Percentiles rank a stretch among this genome's conserved stretches.
Evolutionary conservation across 2,797 vertebrate species (phyloP).

Genomic region (Alauda arvensis): DNA sequence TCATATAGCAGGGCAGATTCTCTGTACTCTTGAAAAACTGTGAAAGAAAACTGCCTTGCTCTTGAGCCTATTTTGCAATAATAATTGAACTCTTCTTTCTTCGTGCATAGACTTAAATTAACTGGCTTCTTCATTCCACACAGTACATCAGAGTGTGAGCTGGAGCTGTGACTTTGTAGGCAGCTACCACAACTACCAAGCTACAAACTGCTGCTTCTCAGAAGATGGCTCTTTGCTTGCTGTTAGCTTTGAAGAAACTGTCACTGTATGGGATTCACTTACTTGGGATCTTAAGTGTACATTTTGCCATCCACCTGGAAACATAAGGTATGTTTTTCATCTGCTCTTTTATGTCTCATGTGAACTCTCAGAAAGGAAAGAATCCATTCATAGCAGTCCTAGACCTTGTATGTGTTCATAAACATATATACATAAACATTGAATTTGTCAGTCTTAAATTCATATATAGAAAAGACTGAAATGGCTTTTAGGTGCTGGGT

Average conservation of each 20-base stretch:
- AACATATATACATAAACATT: background rate
- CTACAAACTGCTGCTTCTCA: conserved; percentile 87
- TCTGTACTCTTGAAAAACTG: background rate
- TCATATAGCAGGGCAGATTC: background rate
- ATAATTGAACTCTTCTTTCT: background rate
- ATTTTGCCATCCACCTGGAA: conserved; percentile 89
- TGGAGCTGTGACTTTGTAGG: conserved; percentile 96
- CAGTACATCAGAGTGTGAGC: conserved; percentile 73
- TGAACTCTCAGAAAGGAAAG: background rate
- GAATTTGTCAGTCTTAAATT: background rate
- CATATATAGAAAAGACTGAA: background rate
- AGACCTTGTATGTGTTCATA: background rate
- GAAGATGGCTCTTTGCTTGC: conserved; percentile 91
- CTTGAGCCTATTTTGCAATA: background rate
- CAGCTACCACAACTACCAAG: conserved; percentile 84
- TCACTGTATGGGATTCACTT: conserved; percentile 87
- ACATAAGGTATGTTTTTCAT: conserved; percentile 76
- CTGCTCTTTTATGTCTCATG: background rate
- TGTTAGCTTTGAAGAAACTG: conserved; percentile 85
- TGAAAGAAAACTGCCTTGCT: background rate
- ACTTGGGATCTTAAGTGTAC: conserved; percentile 92
- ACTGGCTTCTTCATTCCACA: background rate
- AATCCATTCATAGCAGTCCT: background rate
- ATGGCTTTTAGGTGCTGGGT: background rate
- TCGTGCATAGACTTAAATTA: background rate